Evolutionary conservation across 2,113 vertebrate species (phyloP), one percentile per base, ranked within the genome.

Genomic region (Calypte anna): DNA sequence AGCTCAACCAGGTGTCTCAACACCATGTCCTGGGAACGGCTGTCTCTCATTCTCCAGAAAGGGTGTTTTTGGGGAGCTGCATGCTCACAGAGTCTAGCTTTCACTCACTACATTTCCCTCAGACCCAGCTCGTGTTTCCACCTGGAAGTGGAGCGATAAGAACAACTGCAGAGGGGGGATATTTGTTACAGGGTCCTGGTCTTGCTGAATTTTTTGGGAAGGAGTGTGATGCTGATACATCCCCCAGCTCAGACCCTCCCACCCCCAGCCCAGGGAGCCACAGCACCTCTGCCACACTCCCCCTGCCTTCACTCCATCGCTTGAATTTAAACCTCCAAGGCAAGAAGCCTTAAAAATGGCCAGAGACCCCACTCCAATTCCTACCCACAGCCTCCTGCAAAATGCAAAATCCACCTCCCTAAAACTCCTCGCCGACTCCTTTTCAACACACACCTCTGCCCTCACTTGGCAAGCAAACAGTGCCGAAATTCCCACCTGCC

Each of bases 401-500:
- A 87, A 91, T 7, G 46, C 79, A 72, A 70, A 76, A 94, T 79
- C 55, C 7, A 1, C 76, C 53, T 82, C 66, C 62, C 24, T 61
- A 33, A 63, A 91, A 91, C 83, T 83, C 74, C 44, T 83, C 3
- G 2, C 46, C 0, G 3, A 27, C 69, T 83, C 40, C 33, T 89
- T 58, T 61, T 23, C 3, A 78, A 84, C 57, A 15, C 72, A 18
- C 67, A 84, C 72, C 78, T 92, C 94, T 94, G 63, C 57, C 40
- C 72, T 93, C 0, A 1, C 75, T 95, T 95, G 72, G 91, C 81
- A 88, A 86, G 30, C 66, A 27, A 75, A 22, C 70, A 40, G 74
- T 9, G 75, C 69, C 0, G 21, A 92, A 95, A 88, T 95, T 94
- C 95, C 95, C 91, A 88, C 70, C 88, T 64, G 31, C 55, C 46